Percentiles rank a stretch among this genome's conserved stretches.
Conservation (phyloP, 2,113 vertebrate species). For the Cottus gobio region DNA sequence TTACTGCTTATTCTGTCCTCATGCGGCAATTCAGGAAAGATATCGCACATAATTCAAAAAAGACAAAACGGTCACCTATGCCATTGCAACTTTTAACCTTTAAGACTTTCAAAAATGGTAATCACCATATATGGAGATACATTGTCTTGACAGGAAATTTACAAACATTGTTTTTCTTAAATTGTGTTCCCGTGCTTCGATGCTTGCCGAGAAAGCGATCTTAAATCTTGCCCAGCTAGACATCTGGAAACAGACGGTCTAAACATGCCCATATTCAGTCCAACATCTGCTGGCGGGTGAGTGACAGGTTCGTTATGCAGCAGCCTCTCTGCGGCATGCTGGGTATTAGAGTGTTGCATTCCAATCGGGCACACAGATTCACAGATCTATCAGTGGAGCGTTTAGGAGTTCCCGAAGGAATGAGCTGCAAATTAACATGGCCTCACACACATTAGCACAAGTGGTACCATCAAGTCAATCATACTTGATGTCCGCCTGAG, state of each 20-base stretch:
- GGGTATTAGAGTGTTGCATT: conserved; percentile 66
- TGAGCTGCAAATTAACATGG: conserved; percentile 64
- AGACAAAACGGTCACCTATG: not conserved
- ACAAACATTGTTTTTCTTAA: not conserved
- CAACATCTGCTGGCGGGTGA: conserved; percentile 41
- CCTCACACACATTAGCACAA: conserved; percentile 68
- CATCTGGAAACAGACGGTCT: conserved; percentile 22
- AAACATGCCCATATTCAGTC: conserved; percentile 18
- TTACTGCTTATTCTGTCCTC: not conserved
- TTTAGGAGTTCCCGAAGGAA: conserved; percentile 57
- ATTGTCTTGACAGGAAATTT: not conserved
- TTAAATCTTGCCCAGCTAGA: conserved; percentile 11
- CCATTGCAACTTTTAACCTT: not conserved
- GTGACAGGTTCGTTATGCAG: conserved; percentile 69
- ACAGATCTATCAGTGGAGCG: conserved; percentile 64
- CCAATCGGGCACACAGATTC: conserved; percentile 58
- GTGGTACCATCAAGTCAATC: conserved; percentile 61
- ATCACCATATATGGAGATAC: not conserved
- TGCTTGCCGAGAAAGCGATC: not conserved
- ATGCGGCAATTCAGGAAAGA: not conserved
- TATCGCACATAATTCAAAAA: not conserved
- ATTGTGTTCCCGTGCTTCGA: not conserved
- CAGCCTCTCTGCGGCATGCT: conserved; percentile 49
- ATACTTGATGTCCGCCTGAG: conserved; percentile 30
- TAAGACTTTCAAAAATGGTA: not conserved